A percentile compares a stretch with the other conserved stretches of the same genome.
phyloP scores from a whole-genome alignment of 2,113 vertebrate species.

The Odocoileus virginianus region DNA sequence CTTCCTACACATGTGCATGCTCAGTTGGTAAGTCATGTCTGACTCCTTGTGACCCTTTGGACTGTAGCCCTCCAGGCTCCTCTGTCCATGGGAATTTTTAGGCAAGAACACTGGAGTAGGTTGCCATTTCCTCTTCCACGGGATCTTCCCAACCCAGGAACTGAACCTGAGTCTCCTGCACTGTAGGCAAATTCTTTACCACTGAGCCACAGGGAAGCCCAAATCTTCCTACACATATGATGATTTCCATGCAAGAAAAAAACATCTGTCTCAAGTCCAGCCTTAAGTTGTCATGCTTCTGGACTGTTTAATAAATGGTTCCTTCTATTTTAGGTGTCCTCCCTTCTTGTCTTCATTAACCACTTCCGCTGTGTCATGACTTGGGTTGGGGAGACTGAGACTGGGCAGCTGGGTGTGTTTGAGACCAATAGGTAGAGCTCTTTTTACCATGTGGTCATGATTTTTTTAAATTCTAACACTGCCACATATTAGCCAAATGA shows the following conservation, averaged over 20 bases:
- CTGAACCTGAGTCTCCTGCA: background rate
- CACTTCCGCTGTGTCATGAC: rapidly evolving
- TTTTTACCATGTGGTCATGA: background rate
- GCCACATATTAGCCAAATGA: background rate
- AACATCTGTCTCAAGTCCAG: background rate
- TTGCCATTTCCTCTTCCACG: background rate
- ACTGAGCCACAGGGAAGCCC: background rate
- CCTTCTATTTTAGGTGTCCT: background rate
- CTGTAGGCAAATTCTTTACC: background rate
- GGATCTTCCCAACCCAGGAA: background rate
- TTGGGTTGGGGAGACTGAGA: background rate
- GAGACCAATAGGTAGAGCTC: background rate
- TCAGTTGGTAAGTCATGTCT: background rate
- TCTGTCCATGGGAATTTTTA: background rate
- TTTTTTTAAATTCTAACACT: background rate
- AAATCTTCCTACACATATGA: background rate
- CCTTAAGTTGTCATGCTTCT: background rate
- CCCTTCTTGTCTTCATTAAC: background rate
- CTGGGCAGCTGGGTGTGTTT: background rate
- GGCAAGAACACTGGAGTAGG: background rate
- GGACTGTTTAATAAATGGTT: background rate
- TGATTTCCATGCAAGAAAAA: background rate
- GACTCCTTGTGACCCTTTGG: background rate
- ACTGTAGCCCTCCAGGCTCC: background rate
- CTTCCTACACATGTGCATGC: background rate